phyloP scores from a whole-genome alignment of 2,797 vertebrate genomes.

The Balearica regulorum region DNA sequence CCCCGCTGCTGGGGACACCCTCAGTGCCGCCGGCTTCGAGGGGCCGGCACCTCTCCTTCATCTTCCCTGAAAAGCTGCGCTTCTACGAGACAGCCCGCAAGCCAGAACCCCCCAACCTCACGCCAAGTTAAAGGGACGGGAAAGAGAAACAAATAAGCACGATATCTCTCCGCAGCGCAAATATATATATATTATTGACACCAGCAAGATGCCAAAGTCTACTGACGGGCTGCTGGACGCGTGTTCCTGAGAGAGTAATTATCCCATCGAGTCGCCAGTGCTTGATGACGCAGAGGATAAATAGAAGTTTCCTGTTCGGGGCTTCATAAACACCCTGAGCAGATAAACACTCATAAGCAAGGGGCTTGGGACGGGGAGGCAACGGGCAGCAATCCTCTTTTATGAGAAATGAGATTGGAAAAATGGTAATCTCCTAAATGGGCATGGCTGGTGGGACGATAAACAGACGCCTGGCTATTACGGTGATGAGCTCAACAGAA shows the following conservation, averaged over 20 bases:
- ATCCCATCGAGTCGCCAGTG: constrained; percentile 41
- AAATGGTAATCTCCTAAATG: constrained; percentile 78
- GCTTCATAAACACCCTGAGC: constrained; percentile 56
- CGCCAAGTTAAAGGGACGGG: background rate
- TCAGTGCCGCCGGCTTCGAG: background rate
- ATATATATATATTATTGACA: background rate
- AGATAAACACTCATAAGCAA: constrained; percentile 52
- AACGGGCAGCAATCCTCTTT: constrained; percentile 77
- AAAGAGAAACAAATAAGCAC: background rate
- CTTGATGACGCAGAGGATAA: constrained; percentile 61
- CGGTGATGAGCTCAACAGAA: constrained; percentile 67
- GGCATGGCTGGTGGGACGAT: constrained; percentile 68
- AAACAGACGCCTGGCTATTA: constrained; percentile 75
- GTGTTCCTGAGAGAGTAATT: constrained; percentile 46
- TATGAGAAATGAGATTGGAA: constrained; percentile 77
- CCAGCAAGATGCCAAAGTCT: constrained; percentile 39
- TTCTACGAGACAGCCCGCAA: background rate
- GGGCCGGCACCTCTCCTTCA: background rate
- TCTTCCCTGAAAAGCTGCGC: background rate
- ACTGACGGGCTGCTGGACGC: background rate
- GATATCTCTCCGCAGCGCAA: background rate
- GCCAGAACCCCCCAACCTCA: background rate
- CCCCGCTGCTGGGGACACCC: background rate
- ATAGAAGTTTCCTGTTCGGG: constrained; percentile 43
- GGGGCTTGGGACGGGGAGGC: background rate